Evolutionary conservation across 2,797 vertebrate genomes (phyloP).

Genomic region (Anabas testudineus): DNA sequence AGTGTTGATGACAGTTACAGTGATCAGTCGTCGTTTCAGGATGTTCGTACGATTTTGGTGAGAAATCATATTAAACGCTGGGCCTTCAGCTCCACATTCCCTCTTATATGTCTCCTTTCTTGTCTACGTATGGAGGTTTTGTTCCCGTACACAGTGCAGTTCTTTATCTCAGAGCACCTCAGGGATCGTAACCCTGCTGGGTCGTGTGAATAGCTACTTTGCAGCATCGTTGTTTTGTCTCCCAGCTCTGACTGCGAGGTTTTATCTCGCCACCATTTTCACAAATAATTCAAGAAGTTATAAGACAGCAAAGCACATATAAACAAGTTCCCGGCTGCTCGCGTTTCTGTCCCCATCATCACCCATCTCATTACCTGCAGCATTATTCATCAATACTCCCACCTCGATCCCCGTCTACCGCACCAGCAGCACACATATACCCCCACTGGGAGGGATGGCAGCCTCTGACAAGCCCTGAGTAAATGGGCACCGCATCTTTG

Average conservation of each 20-base stretch:
- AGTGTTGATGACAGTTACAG: no score
- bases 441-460: conserved; percentile 69
- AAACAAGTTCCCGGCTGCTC: conserved; percentile 62
- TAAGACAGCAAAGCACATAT: conserved; percentile 46
- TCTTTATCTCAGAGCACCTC: conserved; percentile 38
- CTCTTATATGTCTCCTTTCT: conserved; percentile 1
- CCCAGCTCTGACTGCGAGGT: not conserved
- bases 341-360: conserved; percentile 63
- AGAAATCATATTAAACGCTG: not conserved
- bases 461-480: conserved; percentile 67
- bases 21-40: not conserved
- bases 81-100: conserved; percentile 5
- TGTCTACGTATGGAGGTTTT: conserved; percentile 20
- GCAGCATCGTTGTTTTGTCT: conserved; percentile 21
- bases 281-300: conserved; percentile 59
- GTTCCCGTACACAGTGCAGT: conserved; percentile 7
- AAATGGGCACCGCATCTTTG: conserved; percentile 64
- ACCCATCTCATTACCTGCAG: conserved; percentile 73
- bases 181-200: conserved; percentile 22
- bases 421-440: conserved; percentile 58
- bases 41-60: not conserved
- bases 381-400: conserved; percentile 75
- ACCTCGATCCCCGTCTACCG: conserved; percentile 45
- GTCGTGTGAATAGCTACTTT: not conserved
- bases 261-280: conserved; percentile 48